A percentile compares a stretch with the other conserved stretches of the same genome.
These are phyloP conservation scores for Telmatherina bonti DNA, from an alignment of 2,797 vertebrate species.

Conservation along the genomic window DNA sequence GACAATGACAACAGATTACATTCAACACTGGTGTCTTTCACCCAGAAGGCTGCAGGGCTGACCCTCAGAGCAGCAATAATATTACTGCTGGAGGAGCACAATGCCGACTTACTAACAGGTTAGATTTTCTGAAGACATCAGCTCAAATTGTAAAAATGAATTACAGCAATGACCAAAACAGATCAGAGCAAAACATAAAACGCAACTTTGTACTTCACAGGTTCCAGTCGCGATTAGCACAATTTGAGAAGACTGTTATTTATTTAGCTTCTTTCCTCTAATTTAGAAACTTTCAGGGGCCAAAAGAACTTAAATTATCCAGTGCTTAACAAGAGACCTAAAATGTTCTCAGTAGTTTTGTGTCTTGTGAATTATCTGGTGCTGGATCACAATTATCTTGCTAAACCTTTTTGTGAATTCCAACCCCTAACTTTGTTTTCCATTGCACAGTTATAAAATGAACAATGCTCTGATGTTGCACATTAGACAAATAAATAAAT, in stretches of 20 bases:
- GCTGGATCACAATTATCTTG: slow-evolving; percentile 20
- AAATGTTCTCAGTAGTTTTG: neutral
- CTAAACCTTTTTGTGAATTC: neutral
- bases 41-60: slow-evolving; percentile 24
- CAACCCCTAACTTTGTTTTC: neutral
- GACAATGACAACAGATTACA: slow-evolving; percentile 11
- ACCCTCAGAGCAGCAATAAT: slow-evolving; percentile 14
- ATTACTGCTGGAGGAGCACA: slow-evolving; percentile 15
- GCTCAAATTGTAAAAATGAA: neutral
- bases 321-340: neutral
- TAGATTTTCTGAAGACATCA: neutral
- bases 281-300: neutral
- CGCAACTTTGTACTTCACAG: neutral
- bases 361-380: neutral
- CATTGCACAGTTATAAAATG: neutral
- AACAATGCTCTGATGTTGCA: neutral
- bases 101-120: slow-evolving; percentile 6
- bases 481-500: neutral
- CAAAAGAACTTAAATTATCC: neutral
- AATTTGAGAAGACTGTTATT: neutral
- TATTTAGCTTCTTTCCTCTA: neutral
- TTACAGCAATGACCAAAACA: neutral
- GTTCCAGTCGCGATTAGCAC: neutral
- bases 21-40: slow-evolving; percentile 17
- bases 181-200: neutral